phyloP scores from a whole-genome alignment of 2,113 vertebrate genomes.

The Tylochromis polylepis region DNA sequence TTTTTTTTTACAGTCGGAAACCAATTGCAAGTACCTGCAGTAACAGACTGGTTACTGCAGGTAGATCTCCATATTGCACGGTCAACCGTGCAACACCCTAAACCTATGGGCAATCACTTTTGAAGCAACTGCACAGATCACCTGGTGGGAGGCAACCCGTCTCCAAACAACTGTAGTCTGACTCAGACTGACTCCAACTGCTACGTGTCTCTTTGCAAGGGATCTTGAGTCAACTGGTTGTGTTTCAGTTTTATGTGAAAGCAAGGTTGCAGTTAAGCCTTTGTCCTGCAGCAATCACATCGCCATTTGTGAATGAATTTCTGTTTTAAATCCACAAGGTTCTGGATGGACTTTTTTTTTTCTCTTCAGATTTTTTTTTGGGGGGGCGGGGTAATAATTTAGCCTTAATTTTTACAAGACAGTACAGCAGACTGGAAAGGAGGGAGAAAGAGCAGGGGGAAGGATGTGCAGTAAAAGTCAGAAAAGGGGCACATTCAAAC shows the following conservation, averaged over 20 bases:
- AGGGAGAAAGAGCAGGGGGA: neutral
- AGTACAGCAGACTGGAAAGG: neutral
- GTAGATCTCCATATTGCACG: too few relatives aligned
- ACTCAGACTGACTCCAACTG: neutral
- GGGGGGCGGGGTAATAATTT: neutral
- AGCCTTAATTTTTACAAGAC: fast-evolving
- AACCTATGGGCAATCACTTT: neutral
- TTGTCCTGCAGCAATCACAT: neutral
- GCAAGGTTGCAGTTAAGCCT: neutral
- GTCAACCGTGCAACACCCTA: too few relatives aligned
- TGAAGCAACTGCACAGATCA: neutral
- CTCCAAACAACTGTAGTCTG: neutral
- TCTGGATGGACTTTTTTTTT: neutral
- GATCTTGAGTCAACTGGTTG: neutral
- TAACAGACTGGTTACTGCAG: neutral
- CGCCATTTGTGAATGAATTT: neutral
- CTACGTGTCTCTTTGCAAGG: neutral
- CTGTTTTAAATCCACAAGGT: fast-evolving
- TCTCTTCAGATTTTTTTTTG: too few relatives aligned
- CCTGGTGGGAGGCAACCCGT: neutral
- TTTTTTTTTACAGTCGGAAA: too few relatives aligned
- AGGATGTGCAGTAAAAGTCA: too few relatives aligned
- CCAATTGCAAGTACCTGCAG: neutral
- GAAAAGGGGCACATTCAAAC: neutral
- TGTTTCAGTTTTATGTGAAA: neutral